Base-by-base conservation (phyloP, 2,888 invertebrate genomes). In the Blastobasis lacticolella region DNA sequence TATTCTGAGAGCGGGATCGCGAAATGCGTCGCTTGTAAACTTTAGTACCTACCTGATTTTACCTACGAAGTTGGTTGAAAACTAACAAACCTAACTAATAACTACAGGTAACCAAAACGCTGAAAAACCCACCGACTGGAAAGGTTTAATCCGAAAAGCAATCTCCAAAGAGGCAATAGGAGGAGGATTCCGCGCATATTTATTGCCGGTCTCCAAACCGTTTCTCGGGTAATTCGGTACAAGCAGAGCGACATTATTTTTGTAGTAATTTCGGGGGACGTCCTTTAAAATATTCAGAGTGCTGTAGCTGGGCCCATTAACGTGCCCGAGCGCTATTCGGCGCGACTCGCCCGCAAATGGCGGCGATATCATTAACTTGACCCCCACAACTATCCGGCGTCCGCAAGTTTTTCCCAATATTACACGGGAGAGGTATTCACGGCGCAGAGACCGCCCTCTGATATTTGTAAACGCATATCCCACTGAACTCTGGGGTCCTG, bases 211-310 rank as follows among this genome's bases (percentile, higher is more conserved):
- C 78, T 80, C 77, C 78, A 76, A 86, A 85, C 82, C 80, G 81
- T 83, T 85, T 79, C 78, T 81, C 81, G 78, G 82, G 82, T 82
- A 81, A 85, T 87, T 85, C 84, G 75, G 83, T 85, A 82, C 81
- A 80, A 81, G 84, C 79, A 81, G 75, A 83, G 84, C 78, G 82
- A 82, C 87, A 85, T 86, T 86, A 88, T 87, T 88, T 87, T 87
- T 87, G 84, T 83, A 85, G 87, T 87, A 83, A 87, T 87, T 88
- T 88, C 81, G 63, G 78, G 77, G 79, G 87, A 87, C 87, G 87
- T 86, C 83, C 84, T 85, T 87, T 87, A 85, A 87, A 87, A 87
- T 88, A 87, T 88, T 86, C 85, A 85, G 81, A 85, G 80, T 74
- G 78, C 78, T 81, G 79, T 84, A 81, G 86, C 83, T 69, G 75